Evolutionary conservation across 2,888 invertebrate species (phyloP).

Genomic region (Esperia sulphurella): DNA sequence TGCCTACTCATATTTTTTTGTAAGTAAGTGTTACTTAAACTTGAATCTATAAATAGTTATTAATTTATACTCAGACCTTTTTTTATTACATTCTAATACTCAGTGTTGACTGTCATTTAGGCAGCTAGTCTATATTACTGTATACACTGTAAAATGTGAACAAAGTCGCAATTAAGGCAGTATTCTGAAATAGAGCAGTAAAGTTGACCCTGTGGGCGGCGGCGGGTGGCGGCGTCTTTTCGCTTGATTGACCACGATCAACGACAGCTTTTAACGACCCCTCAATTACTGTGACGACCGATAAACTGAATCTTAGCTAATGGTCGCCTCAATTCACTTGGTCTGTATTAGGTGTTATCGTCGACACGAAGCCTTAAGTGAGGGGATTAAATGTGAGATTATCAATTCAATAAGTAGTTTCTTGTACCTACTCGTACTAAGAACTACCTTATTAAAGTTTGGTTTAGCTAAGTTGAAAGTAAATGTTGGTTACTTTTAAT

Average conservation of each 20-base stretch:
- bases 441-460: no score
- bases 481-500: no score
- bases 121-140: no score
- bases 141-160: constrained; percentile 10
- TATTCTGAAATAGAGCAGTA: constrained; percentile 9
- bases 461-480: no score
- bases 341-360: neutral
- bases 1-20: no score
- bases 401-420: neutral
- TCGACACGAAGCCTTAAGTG: neutral
- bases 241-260: constrained; percentile 31
- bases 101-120: no score
- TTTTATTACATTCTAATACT: no score
- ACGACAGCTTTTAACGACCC: constrained; percentile 28
- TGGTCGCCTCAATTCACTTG: neutral
- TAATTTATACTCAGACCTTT: no score
- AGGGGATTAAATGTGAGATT: neutral
- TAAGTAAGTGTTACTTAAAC: no score
- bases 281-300: constrained; percentile 34
- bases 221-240: constrained; percentile 15
- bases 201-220: constrained; percentile 13
- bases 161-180: constrained; percentile 20
- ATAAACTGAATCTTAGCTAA: constrained; percentile 31
- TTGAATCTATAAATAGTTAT: no score
- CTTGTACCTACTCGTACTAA: no score